phyloP scores from a whole-genome alignment of 2,888 invertebrate species.

The Oligia strigilis region DNA sequence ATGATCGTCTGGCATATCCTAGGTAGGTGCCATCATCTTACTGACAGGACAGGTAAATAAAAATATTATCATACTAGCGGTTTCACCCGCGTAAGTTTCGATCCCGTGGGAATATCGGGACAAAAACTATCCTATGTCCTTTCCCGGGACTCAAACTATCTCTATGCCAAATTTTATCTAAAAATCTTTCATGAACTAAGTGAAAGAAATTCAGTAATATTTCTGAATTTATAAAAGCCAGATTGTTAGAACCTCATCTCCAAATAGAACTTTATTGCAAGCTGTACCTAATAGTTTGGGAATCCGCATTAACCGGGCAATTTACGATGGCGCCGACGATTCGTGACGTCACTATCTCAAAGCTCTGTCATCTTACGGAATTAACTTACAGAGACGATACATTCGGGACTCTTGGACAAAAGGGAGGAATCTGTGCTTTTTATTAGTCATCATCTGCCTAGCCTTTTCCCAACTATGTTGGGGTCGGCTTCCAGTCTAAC shows the following conservation, averaged over 20 bases:
- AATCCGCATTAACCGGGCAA: slow-evolving; percentile 29
- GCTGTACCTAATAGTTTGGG: slow-evolving; percentile 33
- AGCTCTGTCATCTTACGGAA: slow-evolving; percentile 44
- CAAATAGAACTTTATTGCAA: background rate
- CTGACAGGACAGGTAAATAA: background rate
- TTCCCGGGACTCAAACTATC: no score
- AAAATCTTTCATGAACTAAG: background rate
- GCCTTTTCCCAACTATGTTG: background rate
- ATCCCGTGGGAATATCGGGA: no score
- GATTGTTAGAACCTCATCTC: background rate
- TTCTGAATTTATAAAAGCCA: background rate
- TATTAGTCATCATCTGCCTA: background rate
- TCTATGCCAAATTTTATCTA: no score
- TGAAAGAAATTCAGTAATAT: background rate
- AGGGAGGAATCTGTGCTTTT: background rate
- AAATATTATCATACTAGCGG: no score
- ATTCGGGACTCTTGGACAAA: background rate
- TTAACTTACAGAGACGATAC: slow-evolving; percentile 42
- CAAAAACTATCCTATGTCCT: no score
- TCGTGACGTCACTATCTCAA: slow-evolving; percentile 25
- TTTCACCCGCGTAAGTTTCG: no score
- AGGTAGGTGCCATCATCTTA: background rate
- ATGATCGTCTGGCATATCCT: background rate
- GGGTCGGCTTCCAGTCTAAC: background rate
- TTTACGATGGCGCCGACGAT: slow-evolving; percentile 39